Base-by-base conservation (phyloP, 2,113 vertebrate genomes). In the Chloropsis hardwickii region DNA sequence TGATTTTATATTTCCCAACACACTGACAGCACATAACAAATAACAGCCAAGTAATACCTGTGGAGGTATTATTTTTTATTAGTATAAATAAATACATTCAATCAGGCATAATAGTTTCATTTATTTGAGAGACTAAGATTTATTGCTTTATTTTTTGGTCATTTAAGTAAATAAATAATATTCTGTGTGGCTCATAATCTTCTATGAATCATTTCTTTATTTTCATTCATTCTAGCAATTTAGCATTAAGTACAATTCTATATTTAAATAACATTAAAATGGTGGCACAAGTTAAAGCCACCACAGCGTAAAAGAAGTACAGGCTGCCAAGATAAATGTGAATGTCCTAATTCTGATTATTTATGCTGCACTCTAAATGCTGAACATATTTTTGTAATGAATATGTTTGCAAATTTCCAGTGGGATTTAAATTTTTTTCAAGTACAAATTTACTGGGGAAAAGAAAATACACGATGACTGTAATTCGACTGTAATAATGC, bases 121-220 rank as follows among this genome's bases (percentile, higher is more conserved):
- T 97, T 96, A 81, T 60, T 69, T 61, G 74, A 89, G 45, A 53
- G 60, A 88, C 45, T 54, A 79, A 82, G 86, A 97, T 95, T 91
- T 96, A 96, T 97, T 92, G 82, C 64, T 91, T 90, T 86, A 69
- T 90, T 86, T 93, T 91, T 89, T 92, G 35, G 69, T 77, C 64
- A 94, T 91, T 95, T 94, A 95, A 65, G 84, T 82, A 89, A 95
- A 77, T 88, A 93, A 92, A 92, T 90, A 83, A 91, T 90, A 73
- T 71, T 70, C 29, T 72, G 10, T 37, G 44, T 64, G 66, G 39
- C 51, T 87, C 11, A 77, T 94, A 93, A 92, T 85, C 77, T 78
- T 81, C 84, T 84, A 57, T 78, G 88, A 93, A 96, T 78, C 5
- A 73, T 18, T 81, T 72, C 57, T 76, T 69, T 83, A 54, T 61